Evolutionary conservation across 2,113 vertebrate species (phyloP), one percentile per base, ranked within the genome.

Genomic region (Ibidorhyncha struthersii): DNA sequence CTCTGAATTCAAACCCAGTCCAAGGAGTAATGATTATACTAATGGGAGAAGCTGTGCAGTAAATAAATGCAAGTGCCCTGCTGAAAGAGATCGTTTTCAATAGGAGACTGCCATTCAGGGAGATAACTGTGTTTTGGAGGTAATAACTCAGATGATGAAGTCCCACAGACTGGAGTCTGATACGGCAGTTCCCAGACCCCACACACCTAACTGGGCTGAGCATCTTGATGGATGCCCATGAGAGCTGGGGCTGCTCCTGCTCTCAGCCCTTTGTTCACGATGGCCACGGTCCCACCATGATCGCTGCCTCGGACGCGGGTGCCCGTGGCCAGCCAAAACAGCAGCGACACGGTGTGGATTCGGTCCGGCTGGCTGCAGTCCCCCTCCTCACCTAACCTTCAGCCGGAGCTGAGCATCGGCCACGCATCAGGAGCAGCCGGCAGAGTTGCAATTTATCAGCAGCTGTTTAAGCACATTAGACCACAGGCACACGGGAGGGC

Each of bases 21-120:
- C 95, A 78, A 94, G 85, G 93, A 96, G 91, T 93, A 97, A 96
- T 95, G 96, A 97, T 96, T 97, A 95, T 69, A 95, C 95, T 97
- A 97, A 97, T 97, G 95, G 96, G 90, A 93, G 94, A 97, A 96
- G 94, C 97, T 92, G 94, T 25, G 10, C 86, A 93, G 94, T 97
- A 97, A 98, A 98, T 97, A 96, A 96, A 96, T 91, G 95, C 85
- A 77, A 95, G 90, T 78, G 91, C 89, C 84, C 82, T 88, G 80
- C 91, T 95, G 89, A 95, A 97, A 96, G 89, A 70, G 77, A 43
- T 49, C 6, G 0, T 65, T 92, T 91, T 50, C 82, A 91, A 78
- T 12, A 58, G 74, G 29, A 91, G 14, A 8, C 50, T 69, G 79
- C 40, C 92, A 89, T 71, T 81, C 70, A 47, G 88, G 81, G 81